Evolutionary conservation across 2,113 vertebrate genomes (phyloP).

Genomic region (Lophius piscatorius): DNA sequence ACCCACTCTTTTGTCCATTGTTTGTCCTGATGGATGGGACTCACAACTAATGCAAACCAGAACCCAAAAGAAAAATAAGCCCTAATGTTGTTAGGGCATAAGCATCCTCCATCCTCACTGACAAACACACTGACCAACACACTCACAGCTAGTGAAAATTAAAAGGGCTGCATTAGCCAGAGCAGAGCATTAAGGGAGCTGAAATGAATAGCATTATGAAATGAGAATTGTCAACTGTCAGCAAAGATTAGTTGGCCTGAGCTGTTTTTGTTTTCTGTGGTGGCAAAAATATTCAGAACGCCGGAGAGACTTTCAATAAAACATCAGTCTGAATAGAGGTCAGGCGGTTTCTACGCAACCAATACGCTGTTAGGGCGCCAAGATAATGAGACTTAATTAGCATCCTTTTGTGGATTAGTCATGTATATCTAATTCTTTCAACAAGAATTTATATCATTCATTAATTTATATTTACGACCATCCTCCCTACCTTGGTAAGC

Average conservation of each 20-base stretch:
- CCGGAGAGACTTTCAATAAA: conserved; percentile 22
- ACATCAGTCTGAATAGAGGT: conserved; percentile 42
- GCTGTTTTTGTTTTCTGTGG: conserved; percentile 39
- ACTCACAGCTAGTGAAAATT: conserved; percentile 52
- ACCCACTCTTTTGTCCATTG: conserved; percentile 15
- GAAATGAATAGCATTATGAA: conserved; percentile 71
- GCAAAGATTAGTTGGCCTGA: conserved; percentile 50
- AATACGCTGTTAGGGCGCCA: conserved; percentile 23
- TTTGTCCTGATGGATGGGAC: conserved; percentile 56
- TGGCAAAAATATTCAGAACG: background rate
- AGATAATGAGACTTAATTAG: conserved; percentile 54
- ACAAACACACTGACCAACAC: conserved; percentile 14
- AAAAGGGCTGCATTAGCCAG: conserved; percentile 60
- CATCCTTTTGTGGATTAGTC: conserved; percentile 39
- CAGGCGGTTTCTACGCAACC: conserved; percentile 39
- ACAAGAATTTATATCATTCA: conserved; percentile 36
- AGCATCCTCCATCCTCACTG: conserved; percentile 33
- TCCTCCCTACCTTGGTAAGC: conserved; percentile 32
- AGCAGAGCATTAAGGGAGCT: conserved; percentile 47
- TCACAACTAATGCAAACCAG: conserved; percentile 68
- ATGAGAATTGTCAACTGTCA: conserved; percentile 59
- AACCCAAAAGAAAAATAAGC: conserved; percentile 56
- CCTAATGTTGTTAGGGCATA: conserved; percentile 55
- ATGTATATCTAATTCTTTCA: conserved; percentile 45
- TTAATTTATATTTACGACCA: background rate